Conservation (phyloP, 2,888 invertebrate genomes). For the Calameuta pallipes region DNA sequence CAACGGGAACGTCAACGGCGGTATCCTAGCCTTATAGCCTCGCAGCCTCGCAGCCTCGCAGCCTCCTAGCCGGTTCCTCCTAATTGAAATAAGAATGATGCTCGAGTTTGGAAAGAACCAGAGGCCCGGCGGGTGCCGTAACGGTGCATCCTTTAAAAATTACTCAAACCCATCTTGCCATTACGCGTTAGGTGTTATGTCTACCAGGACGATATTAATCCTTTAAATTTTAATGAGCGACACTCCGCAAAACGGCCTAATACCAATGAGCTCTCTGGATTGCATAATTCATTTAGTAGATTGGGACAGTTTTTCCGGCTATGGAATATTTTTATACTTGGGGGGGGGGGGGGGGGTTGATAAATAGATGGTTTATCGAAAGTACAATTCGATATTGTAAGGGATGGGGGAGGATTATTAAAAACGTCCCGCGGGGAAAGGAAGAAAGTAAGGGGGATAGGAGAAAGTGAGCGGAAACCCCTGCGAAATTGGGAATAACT, state of each 20-base stretch:
- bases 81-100: conserved; percentile 59
- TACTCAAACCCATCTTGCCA: conserved; percentile 19
- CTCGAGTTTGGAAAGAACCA: conserved; percentile 26
- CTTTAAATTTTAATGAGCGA: conserved; percentile 59
- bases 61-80: conserved; percentile 22
- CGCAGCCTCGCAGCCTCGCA: too few relatives aligned
- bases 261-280: conserved; percentile 48
- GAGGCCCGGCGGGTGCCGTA: conserved; percentile 26
- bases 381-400: neutral
- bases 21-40: too few relatives aligned
- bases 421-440: conserved; percentile 21
- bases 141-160: conserved; percentile 32
- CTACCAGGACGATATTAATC: conserved; percentile 52
- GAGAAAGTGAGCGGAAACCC: conserved; percentile 61
- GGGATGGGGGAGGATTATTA: neutral
- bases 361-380: neutral
- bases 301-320: conserved; percentile 32
- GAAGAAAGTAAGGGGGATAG: conserved; percentile 61
- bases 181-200: conserved; percentile 22
- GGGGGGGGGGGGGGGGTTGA: neutral
- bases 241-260: conserved; percentile 45
- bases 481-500: conserved; percentile 61
- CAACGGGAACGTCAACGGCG: neutral
- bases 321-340: neutral
- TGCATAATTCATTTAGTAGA: conserved; percentile 49